Base-by-base conservation (phyloP, 2,113 vertebrate species). In the Saguinus midas region DNA sequence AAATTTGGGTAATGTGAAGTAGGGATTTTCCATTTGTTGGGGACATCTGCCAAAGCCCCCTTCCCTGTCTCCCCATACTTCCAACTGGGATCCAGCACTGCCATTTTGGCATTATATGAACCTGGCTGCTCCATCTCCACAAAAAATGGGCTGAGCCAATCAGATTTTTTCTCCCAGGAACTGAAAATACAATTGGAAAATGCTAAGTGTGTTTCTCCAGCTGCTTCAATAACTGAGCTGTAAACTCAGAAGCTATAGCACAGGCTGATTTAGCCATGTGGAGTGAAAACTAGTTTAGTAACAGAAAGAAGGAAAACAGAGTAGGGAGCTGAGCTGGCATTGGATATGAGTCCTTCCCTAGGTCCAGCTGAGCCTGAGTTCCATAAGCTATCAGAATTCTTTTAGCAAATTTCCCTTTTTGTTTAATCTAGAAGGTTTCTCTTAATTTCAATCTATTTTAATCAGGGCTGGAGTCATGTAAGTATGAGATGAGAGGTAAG, bases 141-240 rank as follows among this genome's bases (percentile, higher is more conserved):
- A 20, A 64, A 87, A 50, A 50, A 45, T 18, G 3, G 50, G 5
- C 82, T 61, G 20, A 90, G 40, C 9, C 61, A 79, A 45, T 81
- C 70, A 48, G n/a, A 96, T 82, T 58, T 55, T 66, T 73, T 58
- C 37, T 58, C 21, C 8, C 25, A 75, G 40, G 80, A 81, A 96
- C 72, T 90, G 50, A 94, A 87, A 87, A 85, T 68, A 93, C 79
- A 84, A 87, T 10, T n/a, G 18, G 48, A 75, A 97, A 76, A 83
- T 72, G 48, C 66, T 85, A 48, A 78, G 29, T 35, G 27, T 73
- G 37, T 87, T 94, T 82, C 79, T 93, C 93, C 25, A 79, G 55
- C 50, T 92, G 75, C 76, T 92, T 90, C 84, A 84, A 79, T 40
- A 73, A 80, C 75, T 68, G 58, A 43, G 45, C 72, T 29, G 82